phyloP scores from a whole-genome alignment of 1,140 invertebrate genomes.

The Drosophila ironensis region DNA sequence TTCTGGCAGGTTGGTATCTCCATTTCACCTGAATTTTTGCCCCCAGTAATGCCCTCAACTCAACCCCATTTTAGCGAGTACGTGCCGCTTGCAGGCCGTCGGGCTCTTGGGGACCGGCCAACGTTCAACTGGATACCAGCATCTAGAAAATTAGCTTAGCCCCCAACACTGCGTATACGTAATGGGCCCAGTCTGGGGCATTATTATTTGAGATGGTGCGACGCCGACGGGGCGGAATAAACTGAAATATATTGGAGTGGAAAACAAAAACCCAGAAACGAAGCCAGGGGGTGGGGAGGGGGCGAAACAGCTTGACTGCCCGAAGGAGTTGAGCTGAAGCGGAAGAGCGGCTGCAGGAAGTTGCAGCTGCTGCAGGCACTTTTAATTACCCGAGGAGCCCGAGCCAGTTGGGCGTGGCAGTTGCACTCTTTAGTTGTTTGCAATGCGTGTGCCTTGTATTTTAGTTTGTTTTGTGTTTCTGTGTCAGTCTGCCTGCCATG shows the following conservation, averaged over 20 bases:
- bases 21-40: not conserved
- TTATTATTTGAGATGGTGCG: constrained; percentile 29
- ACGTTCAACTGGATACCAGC: constrained; percentile 35
- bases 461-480: not conserved
- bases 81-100: constrained; percentile 48
- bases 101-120: constrained; percentile 56
- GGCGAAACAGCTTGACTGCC: constrained; percentile 18
- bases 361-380: constrained; percentile 33
- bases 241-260: constrained; percentile 12
- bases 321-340: constrained; percentile 9
- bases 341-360: not conserved
- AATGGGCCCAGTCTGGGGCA: constrained; percentile 30
- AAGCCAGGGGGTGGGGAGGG: no score
- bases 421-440: constrained; percentile 4
- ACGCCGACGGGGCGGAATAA: constrained; percentile 3
- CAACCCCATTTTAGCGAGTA: constrained; percentile 40
- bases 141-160: constrained; percentile 32
- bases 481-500: constrained; percentile 49
- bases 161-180: constrained; percentile 53
- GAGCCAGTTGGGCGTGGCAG: constrained; percentile 31
- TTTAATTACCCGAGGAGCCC: constrained; percentile 68
- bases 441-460: no score
- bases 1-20: constrained; percentile 39
- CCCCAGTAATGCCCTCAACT: not conserved
- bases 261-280: no score